Base-by-base conservation (phyloP, 2,113 vertebrate species). In the Orientallactaga bullata region DNA sequence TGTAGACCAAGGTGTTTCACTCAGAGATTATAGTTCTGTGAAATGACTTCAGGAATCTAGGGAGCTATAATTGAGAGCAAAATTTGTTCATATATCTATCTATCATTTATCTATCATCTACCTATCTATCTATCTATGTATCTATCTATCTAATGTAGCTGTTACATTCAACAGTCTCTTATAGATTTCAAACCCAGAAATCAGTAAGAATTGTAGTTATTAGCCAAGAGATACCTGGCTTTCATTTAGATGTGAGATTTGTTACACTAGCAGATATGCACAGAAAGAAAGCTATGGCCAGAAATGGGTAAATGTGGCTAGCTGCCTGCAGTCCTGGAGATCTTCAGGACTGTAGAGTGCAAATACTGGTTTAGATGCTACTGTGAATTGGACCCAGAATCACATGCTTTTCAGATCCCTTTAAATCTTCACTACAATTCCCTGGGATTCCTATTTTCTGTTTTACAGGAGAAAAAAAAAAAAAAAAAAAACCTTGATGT, bases 401-500 rank as follows among this genome's bases (percentile, higher is more conserved):
- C 5, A 11, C 10, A 51, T 24, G 26, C 9, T 61, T 91, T 95
- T 68, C 7, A 32, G 20, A 68, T 42, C 26, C 81, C n/a, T 73
- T 91, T 87, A 84, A 81, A 72, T 82, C 1, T 39, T 69, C 26
- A 35, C 85, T 82, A 51, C 2, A 91, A 47, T 68, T 89, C 58
- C 55, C 11, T 3, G 26, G 84, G 35, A 51, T 69, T 68, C 15
- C 47, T 91, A 82, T 63, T 86, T n/a, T 94, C 78, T 58, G 65
- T 82, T 78, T 92, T 58, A 95, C 66, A 74, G 58, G 0, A 69
- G 76, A 96, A 94, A 95, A 81, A 37, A 47, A 5, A 47, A 47
- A 47, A 47, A 47, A 8, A 47, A 47, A 47, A 6, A 8, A 47
- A 47, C 42, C 23, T 60, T 86, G 58, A 95, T 47, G 73, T 37